phyloP scores from a whole-genome alignment of 1,140 invertebrate species.

The Campoletis sonorensis region DNA sequence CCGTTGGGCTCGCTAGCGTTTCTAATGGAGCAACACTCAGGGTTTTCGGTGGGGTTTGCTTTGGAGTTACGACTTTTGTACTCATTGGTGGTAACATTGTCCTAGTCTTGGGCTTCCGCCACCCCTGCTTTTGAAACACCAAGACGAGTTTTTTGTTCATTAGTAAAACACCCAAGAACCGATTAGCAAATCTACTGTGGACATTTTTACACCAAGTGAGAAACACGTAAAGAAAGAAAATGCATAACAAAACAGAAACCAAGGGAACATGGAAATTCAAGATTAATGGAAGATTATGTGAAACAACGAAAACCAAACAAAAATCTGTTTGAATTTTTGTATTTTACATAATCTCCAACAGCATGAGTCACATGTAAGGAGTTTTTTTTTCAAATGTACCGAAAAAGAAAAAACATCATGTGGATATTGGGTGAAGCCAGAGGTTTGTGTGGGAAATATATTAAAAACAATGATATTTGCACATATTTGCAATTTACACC shows the following conservation, averaged over 20 bases:
- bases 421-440: no score
- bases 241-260: background rate
- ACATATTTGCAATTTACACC: no score
- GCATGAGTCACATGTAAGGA: no score
- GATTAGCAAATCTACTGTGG: slow-evolving; percentile 15
- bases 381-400: no score
- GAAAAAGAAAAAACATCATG: no score
- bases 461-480: no score
- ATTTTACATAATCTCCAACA: no score
- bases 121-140: slow-evolving; percentile 78
- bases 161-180: slow-evolving; percentile 55
- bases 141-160: slow-evolving; percentile 63
- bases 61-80: slow-evolving; percentile 76
- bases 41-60: slow-evolving; percentile 76
- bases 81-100: slow-evolving; percentile 82
- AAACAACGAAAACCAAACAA: background rate
- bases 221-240: background rate
- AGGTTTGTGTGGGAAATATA: no score
- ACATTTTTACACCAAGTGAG: background rate
- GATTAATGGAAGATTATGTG: background rate
- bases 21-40: slow-evolving; percentile 72
- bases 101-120: slow-evolving; percentile 86
- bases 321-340: no score
- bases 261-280: background rate
- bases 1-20: slow-evolving; percentile 72